These are phyloP conservation scores for Oncopodura yosiiana DNA, from an alignment of 1,140 invertebrate species.

Conservation along the genomic window DNA sequence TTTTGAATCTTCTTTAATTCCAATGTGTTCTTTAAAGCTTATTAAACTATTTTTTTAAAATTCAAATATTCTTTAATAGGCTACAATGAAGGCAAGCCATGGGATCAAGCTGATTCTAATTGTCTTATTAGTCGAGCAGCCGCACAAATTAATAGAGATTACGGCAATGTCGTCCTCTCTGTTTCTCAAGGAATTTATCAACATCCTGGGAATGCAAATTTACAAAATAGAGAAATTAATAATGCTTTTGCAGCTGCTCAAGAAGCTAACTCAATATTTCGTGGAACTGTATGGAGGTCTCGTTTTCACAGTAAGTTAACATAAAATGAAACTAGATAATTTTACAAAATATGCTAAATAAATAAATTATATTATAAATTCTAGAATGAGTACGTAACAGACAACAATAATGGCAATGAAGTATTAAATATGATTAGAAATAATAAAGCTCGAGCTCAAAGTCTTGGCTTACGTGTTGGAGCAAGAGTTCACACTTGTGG, in stretches of 20 bases:
- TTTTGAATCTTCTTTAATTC: neutral
- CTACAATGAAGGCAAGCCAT: constrained; percentile 14
- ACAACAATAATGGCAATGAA: constrained; percentile 4
- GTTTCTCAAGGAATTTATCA: constrained; percentile 30
- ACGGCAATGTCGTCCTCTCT: constrained; percentile 3
- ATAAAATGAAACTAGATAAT: no score
- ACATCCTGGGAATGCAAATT: neutral
- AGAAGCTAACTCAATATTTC: constrained; percentile 22
- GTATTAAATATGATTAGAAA: constrained; percentile 27
- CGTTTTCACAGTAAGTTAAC: constrained; percentile 24
- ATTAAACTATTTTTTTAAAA: neutral
- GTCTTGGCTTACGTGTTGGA: constrained; percentile 24
- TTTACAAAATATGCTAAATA: neutral
- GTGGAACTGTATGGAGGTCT: constrained; percentile 30
- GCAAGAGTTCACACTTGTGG: constrained; percentile 26
- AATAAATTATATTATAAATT: neutral
- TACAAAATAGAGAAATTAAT: constrained; percentile 26
- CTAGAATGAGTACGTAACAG: constrained; percentile 27
- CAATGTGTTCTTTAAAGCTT: neutral
- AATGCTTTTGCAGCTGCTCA: constrained; percentile 28
- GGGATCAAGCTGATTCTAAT: constrained; percentile 31
- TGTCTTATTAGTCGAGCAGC: constrained; percentile 27
- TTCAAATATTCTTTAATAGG: constrained; percentile 8
- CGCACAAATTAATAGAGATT: constrained; percentile 23
- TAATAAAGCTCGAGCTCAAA: constrained; percentile 20